Evolutionary conservation across 2,888 invertebrate species (phyloP).

Genomic region (Leptothorax acervorum): DNA sequence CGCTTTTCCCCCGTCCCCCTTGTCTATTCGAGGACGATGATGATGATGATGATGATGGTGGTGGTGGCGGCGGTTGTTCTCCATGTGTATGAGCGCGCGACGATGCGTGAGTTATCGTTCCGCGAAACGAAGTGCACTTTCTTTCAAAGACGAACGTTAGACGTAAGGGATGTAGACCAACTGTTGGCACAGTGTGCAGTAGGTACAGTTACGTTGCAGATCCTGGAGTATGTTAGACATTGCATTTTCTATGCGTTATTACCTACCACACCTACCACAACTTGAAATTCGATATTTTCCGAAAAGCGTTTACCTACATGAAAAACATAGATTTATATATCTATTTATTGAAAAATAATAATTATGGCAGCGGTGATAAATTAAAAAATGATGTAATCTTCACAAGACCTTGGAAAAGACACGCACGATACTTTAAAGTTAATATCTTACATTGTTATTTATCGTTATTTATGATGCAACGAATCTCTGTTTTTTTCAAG

Average conservation of each 20-base stretch:
- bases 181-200: neutral
- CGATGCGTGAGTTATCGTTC: slow-evolving; percentile 47
- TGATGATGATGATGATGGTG: slow-evolving; percentile 9
- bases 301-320: neutral
- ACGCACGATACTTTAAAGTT: neutral
- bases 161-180: neutral
- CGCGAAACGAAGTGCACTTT: slow-evolving; percentile 34
- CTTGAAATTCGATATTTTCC: neutral
- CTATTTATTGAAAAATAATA: neutral
- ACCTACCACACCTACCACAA: neutral
- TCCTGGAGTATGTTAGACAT: neutral
- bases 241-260: neutral
- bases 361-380: neutral
- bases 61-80: neutral
- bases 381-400: neutral
- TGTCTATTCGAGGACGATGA: slow-evolving; percentile 48
- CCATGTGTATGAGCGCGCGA: slow-evolving; percentile 23
- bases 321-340: neutral
- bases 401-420: neutral
- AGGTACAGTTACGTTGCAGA: neutral
- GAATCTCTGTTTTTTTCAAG: neutral
- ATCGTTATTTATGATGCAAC: neutral
- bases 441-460: neutral
- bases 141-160: slow-evolving; percentile 16
- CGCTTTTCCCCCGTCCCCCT: slow-evolving; percentile 51